phyloP scores from a whole-genome alignment of 2,888 invertebrate genomes.

The Ernsta delagoae region DNA sequence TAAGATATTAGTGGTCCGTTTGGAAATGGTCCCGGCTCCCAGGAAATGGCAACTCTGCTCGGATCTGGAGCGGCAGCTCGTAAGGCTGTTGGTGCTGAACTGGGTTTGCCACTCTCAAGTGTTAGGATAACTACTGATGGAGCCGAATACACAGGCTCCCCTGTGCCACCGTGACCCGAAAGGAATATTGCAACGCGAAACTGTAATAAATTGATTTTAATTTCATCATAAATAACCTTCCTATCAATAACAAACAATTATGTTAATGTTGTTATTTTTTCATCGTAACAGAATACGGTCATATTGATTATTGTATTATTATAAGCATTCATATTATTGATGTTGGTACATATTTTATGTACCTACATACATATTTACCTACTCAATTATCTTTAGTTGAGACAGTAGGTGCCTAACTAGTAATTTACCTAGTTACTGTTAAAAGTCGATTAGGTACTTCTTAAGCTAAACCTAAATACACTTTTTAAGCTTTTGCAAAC shows the following conservation, averaged over 20 bases:
- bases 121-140: conserved; percentile 92
- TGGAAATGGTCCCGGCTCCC: conserved; percentile 94
- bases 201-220: conserved; percentile 71
- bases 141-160: conserved; percentile 89
- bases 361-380: no score
- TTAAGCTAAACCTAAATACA: no score
- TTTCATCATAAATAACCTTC: neutral
- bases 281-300: neutral
- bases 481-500: conserved; percentile 44
- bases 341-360: no score
- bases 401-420: no score
- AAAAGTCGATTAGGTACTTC: no score
- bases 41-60: conserved; percentile 93
- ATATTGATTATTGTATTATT: no score
- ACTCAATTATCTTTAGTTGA: no score
- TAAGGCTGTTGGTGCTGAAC: conserved; percentile 90
- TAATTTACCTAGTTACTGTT: no score
- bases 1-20: conserved; percentile 96
- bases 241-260: neutral
- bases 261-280: conserved; percentile 8
- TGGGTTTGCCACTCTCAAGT: conserved; percentile 88
- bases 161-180: conserved; percentile 87
- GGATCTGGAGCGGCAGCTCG: conserved; percentile 92
- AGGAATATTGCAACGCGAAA: conserved; percentile 94
- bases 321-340: neutral